Evolutionary conservation across 2,888 invertebrate genomes (phyloP).

Genomic region (Conistra vaccinii): DNA sequence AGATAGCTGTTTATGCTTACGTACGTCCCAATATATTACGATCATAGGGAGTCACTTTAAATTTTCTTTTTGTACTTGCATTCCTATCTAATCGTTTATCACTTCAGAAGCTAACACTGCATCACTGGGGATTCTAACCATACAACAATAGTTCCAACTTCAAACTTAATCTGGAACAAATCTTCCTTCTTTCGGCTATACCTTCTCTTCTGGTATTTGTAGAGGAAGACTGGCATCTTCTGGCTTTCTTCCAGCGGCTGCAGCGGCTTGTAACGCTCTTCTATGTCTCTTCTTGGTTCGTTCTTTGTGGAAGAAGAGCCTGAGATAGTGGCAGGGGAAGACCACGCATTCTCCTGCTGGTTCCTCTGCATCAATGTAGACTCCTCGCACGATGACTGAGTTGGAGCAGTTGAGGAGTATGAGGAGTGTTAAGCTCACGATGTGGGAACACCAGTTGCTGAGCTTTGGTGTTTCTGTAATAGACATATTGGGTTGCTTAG

Average conservation of each 20-base stretch:
- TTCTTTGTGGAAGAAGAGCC: conserved; percentile 94
- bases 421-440: conserved; percentile 93
- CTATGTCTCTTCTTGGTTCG: conserved; percentile 91
- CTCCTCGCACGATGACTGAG: conserved; percentile 96
- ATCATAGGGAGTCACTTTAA: conserved; percentile 11
- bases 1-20: conserved; percentile 12
- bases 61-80: conserved; percentile 36
- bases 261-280: conserved; percentile 79
- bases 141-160: conserved; percentile 48
- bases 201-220: conserved; percentile 85
- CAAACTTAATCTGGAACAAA: conserved; percentile 31
- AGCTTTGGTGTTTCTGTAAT: conserved; percentile 92
- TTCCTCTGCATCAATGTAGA: conserved; percentile 96
- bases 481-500: conserved; percentile 12
- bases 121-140: conserved; percentile 53
- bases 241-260: conserved; percentile 77
- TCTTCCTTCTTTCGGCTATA: conserved; percentile 69
- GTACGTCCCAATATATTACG: conserved; percentile 10
- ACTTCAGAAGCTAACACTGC: conserved; percentile 55
- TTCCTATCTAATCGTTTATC: conserved; percentile 40
- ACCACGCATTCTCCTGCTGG: conserved; percentile 95
- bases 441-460: conserved; percentile 95
- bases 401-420: conserved; percentile 96
- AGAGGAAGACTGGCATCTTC: conserved; percentile 84
- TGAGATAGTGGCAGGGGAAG: conserved; percentile 95